These are phyloP conservation scores for Sphaerophoria rueppellii DNA, from an alignment of 2,888 invertebrate genomes.

Conservation along the genomic window DNA sequence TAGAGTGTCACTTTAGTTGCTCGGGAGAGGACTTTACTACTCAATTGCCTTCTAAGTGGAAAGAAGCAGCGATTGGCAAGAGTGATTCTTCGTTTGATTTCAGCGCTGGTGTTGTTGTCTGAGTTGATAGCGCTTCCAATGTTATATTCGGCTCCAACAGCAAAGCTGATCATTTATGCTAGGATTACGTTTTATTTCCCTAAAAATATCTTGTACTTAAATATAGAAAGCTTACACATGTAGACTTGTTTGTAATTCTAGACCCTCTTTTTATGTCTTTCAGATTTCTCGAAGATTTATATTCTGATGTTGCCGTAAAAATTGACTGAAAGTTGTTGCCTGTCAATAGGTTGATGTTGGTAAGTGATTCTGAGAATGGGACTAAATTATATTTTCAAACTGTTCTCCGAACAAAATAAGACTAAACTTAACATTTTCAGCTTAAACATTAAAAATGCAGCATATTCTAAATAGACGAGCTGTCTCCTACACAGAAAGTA, in stretches of 20 bases:
- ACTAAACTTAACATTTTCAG: slow-evolving; percentile 66
- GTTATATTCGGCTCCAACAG: no score
- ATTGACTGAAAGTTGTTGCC: slow-evolving; percentile 57
- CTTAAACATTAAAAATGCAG: slow-evolving; percentile 75
- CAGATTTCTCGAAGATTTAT: slow-evolving; percentile 42
- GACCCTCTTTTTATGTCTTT: slow-evolving; percentile 8
- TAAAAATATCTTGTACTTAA: no score
- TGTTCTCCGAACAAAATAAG: neutral
- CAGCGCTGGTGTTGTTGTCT: no score
- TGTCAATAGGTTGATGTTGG: slow-evolving; percentile 64
- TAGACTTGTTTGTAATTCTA: neutral
- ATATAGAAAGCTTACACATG: no score
- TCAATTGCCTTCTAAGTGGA: no score
- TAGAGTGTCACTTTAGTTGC: no score
- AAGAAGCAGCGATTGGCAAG: no score
- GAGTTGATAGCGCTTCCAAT: no score
- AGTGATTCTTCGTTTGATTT: no score
- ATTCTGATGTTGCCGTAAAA: slow-evolving; percentile 47
- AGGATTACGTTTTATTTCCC: no score
- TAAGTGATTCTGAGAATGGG: slow-evolving; percentile 31
- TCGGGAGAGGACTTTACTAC: no score
- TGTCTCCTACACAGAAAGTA: slow-evolving; percentile 74
- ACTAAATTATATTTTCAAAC: neutral
- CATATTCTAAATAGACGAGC: slow-evolving; percentile 74
- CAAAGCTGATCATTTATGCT: no score